A percentile compares a stretch with the other conserved stretches of the same genome.
phyloP scores from a whole-genome alignment of 2,797 vertebrate genomes.

The Acrossocheilus fasciatus region DNA sequence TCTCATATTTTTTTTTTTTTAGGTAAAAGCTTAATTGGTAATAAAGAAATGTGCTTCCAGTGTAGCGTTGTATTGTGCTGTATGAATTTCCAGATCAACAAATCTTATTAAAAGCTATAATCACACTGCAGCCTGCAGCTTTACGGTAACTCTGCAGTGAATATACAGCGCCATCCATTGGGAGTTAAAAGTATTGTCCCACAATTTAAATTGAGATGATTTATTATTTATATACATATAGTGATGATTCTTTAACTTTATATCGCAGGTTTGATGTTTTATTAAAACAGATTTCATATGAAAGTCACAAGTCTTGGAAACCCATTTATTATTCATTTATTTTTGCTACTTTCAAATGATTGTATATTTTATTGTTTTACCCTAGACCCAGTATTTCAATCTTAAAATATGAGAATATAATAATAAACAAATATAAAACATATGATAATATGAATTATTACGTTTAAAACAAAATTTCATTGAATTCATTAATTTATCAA shows the following conservation, averaged over 20 bases:
- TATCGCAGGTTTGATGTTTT: background rate
- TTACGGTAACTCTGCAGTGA: background rate
- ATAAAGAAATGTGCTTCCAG: background rate
- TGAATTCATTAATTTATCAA: background rate
- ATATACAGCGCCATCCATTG: slow-evolving; percentile 26
- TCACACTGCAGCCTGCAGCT: background rate
- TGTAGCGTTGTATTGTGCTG: background rate
- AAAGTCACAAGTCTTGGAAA: background rate
- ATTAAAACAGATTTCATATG: background rate
- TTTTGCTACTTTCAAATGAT: background rate
- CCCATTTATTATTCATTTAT: background rate
- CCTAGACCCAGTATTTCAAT: background rate
- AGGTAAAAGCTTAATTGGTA: background rate
- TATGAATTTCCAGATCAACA: background rate
- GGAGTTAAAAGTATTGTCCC: background rate
- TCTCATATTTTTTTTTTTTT: background rate
- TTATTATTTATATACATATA: background rate
- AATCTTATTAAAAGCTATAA: background rate
- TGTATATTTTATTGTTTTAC: background rate
- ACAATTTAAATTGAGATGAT: background rate
- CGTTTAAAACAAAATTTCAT: background rate
- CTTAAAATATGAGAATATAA: background rate
- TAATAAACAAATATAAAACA: background rate
- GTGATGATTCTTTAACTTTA: background rate
- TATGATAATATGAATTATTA: no score